These are phyloP conservation scores for Anarhynchus alexandrinus DNA, from an alignment of 2,113 vertebrate genomes.

Conservation along the genomic window DNA sequence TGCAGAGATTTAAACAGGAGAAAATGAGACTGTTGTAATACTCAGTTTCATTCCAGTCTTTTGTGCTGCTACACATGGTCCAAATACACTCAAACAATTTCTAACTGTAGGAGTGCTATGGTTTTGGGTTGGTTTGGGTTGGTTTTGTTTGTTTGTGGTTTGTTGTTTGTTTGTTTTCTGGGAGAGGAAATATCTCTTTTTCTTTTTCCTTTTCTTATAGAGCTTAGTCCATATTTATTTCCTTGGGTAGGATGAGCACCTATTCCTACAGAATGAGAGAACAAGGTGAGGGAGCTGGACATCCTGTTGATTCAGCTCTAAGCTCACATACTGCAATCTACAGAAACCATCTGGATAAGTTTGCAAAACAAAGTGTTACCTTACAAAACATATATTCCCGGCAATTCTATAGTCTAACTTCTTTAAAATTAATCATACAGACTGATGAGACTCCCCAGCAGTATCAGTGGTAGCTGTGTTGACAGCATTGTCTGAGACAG, in stretches of 20 bases:
- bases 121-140: background rate
- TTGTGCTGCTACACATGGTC: background rate
- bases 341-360: conserved; percentile 19
- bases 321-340: background rate
- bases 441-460: background rate
- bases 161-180: background rate
- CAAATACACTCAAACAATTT: background rate
- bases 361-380: background rate
- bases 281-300: background rate
- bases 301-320: conserved; percentile 3
- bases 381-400: background rate
- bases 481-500: background rate
- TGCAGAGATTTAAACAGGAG: background rate
- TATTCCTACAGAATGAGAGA: background rate
- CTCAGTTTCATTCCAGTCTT: background rate
- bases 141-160: background rate
- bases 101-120: rapidly evolving
- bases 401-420: background rate
- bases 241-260: background rate
- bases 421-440: background rate
- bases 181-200: background rate
- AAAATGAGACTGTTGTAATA: background rate
- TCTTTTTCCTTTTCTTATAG: background rate
- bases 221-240: background rate
- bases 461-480: background rate